Conservation (phyloP, 2,113 vertebrate genomes). For the Chroicocephalus ridibundus region DNA sequence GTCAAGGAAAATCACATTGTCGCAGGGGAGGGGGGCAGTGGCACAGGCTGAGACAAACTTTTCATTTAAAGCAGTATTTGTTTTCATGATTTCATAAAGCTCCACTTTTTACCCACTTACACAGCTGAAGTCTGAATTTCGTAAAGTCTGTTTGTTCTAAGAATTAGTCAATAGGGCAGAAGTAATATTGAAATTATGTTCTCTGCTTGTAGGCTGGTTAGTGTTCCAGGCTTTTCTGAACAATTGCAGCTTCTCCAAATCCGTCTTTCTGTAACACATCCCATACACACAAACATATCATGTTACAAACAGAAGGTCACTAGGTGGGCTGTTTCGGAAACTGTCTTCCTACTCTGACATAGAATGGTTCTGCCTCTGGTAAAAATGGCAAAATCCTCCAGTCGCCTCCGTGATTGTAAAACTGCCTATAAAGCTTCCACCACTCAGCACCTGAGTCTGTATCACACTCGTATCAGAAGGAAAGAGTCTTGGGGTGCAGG, state of each 20-base stretch:
- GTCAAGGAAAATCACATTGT: not conserved
- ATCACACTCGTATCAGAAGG: not conserved
- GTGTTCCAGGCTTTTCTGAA: not conserved
- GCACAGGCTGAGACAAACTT: not conserved
- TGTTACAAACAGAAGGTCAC: not conserved
- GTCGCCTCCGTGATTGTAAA: not conserved
- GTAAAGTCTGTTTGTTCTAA: not conserved
- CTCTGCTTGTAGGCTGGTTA: not conserved
- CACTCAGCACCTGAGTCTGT: not conserved
- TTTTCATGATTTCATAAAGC: slow-evolving; percentile 30
- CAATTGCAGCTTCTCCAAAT: not conserved
- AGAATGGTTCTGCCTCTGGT: not conserved
- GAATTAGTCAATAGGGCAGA: slow-evolving; percentile 27
- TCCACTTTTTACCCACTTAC: slow-evolving; percentile 10
- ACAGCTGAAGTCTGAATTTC: slow-evolving; percentile 18
- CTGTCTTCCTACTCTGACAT: not conserved
- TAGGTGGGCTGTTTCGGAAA: not conserved
- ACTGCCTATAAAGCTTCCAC: not conserved
- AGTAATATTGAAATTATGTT: not conserved
- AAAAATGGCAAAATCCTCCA: not conserved
- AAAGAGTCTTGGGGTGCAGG: not conserved
- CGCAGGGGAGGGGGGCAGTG: not conserved
- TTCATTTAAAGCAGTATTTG: slow-evolving; percentile 6
- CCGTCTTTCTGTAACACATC: not conserved
- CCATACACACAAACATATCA: not conserved